Percentiles rank a stretch among this genome's conserved stretches.
phyloP scores from a whole-genome alignment of 2,888 invertebrate genomes.

The Nomada lathburiana region DNA sequence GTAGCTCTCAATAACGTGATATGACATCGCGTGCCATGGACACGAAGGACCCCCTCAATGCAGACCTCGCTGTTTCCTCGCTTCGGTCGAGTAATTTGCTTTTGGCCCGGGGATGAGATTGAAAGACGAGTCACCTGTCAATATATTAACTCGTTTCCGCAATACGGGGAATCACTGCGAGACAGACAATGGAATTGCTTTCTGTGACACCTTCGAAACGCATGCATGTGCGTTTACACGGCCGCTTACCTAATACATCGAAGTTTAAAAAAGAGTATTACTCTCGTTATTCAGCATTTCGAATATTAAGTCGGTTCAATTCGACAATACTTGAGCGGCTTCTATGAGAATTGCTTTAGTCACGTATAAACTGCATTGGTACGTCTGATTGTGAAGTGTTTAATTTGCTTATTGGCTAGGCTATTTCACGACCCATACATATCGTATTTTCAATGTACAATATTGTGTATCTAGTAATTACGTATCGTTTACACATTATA shows the following conservation, averaged over 20 bases:
- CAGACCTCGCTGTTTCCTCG: constrained; percentile 74
- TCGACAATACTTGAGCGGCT: too few species aligned
- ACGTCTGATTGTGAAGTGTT: too few species aligned
- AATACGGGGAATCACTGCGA: constrained; percentile 64
- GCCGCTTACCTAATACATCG: constrained; percentile 25
- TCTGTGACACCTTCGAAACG: constrained; percentile 28
- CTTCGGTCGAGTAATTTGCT: constrained; percentile 75
- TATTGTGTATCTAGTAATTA: too few species aligned
- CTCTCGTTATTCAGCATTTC: background rate
- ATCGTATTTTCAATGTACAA: too few species aligned
- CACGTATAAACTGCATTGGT: too few species aligned
- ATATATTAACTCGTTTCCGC: constrained; percentile 72
- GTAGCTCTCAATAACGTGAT: constrained; percentile 80
- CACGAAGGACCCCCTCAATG: constrained; percentile 77
- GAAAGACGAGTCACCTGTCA: constrained; percentile 73
- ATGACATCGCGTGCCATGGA: constrained; percentile 79
- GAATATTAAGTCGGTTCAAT: background rate
- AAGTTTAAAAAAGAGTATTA: background rate
- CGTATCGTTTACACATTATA: too few species aligned
- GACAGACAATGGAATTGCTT: constrained; percentile 58
- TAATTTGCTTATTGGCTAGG: too few species aligned
- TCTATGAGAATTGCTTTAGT: too few species aligned
- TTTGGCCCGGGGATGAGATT: constrained; percentile 63
- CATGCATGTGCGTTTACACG: constrained; percentile 6
- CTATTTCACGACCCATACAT: too few species aligned